These are phyloP conservation scores for Microplitis demolitor DNA, from an alignment of 1,140 invertebrate genomes.

Conservation along the genomic window DNA sequence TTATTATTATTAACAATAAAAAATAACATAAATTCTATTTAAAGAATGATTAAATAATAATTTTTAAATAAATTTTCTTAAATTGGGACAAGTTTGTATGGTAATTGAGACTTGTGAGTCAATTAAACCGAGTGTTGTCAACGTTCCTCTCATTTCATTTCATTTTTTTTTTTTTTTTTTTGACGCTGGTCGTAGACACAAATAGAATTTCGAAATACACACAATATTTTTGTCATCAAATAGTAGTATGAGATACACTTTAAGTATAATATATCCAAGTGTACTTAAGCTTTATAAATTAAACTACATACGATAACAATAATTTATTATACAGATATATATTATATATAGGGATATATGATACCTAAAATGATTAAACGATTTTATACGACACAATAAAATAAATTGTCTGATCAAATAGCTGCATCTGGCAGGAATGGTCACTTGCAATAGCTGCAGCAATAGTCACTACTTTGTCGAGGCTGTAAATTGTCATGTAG, in stretches of 20 bases:
- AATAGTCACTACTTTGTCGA: too few relatives aligned
- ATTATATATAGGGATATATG: too few relatives aligned
- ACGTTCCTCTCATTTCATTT: background rate
- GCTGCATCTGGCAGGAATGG: background rate
- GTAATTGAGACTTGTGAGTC: conserved; percentile 15
- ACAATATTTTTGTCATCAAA: conserved; percentile 63
- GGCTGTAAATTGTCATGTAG: background rate
- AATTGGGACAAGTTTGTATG: conserved; percentile 4
- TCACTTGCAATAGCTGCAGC: background rate
- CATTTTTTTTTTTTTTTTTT: background rate
- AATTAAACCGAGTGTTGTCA: conserved; percentile 22
- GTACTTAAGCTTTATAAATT: too few relatives aligned
- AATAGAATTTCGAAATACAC: conserved; percentile 64
- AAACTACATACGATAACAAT: too few relatives aligned
- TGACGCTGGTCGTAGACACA: conserved; percentile 37
- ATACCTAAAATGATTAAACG: too few relatives aligned
- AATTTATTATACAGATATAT: too few relatives aligned
- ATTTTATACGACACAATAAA: too few relatives aligned
- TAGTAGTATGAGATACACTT: conserved; percentile 53
- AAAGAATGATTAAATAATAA: background rate
- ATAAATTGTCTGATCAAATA: background rate
- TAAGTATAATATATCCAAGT: too few relatives aligned
- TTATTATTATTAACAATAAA: background rate
- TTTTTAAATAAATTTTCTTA: background rate
- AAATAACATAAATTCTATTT: background rate